A percentile compares a stretch with the other conserved stretches of the same genome.
Evolutionary conservation across 1,140 invertebrate genomes (phyloP).

Genomic region (Drosophila arawakana): DNA sequence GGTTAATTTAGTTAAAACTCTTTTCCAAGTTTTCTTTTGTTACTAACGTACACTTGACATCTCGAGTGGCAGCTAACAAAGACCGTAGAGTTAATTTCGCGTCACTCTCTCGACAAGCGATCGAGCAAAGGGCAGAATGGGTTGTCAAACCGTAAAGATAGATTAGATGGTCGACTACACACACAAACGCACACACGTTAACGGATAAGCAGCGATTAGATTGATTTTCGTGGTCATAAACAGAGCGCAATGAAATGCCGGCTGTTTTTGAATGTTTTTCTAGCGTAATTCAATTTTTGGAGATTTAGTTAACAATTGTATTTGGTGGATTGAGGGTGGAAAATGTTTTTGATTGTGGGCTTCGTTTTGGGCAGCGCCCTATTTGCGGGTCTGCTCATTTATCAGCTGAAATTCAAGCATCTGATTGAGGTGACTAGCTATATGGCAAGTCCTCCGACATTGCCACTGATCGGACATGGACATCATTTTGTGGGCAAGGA

Average conservation of each 20-base stretch:
- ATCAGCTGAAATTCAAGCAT: conserved; percentile 71
- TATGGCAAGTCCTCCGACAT: conserved; percentile 60
- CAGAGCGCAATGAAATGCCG: neutral
- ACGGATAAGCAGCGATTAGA: conserved; percentile 34
- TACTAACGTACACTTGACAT: neutral
- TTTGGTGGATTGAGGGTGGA: neutral
- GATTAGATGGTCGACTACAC: conserved; percentile 10
- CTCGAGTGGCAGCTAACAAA: neutral
- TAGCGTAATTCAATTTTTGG: neutral
- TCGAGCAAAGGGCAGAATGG: neutral
- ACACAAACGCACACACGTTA: neutral
- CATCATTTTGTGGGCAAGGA: conserved; percentile 68
- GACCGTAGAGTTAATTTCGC: neutral
- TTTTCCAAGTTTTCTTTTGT: too few species aligned
- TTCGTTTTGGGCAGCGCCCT: conserved; percentile 58
- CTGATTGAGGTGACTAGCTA: conserved; percentile 67
- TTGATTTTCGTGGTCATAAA: conserved; percentile 11
- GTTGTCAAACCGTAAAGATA: conserved; percentile 1
- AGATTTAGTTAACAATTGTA: conserved; percentile 15
- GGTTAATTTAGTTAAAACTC: too few species aligned
- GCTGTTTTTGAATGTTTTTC: neutral
- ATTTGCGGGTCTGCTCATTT: conserved; percentile 56
- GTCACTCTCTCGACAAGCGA: neutral
- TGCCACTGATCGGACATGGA: conserved; percentile 74
- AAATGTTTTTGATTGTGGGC: conserved; percentile 61